Conservation (phyloP, 2,797 vertebrate species). For the Vultur gryphus region DNA sequence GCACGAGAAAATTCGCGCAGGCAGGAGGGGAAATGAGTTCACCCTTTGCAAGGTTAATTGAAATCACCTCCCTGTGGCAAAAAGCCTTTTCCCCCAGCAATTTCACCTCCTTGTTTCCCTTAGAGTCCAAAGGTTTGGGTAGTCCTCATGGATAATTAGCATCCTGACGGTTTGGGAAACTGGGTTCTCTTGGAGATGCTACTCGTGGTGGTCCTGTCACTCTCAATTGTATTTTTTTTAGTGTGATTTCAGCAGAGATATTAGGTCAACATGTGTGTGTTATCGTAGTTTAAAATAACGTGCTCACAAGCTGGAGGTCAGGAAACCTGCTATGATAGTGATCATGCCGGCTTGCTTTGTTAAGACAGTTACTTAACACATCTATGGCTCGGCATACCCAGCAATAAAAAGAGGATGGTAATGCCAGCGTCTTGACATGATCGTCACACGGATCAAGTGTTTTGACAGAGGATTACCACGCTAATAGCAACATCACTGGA, state of each 20-base stretch:
- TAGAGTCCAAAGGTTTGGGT: neutral
- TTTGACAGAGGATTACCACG: neutral
- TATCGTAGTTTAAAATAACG: neutral
- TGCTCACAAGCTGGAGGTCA: neutral
- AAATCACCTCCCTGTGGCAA: constrained; percentile 9
- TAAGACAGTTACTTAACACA: neutral
- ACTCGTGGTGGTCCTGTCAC: neutral
- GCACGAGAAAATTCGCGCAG: neutral
- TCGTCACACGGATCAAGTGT: neutral
- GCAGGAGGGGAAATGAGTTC: neutral
- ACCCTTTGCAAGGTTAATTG: constrained; percentile 42
- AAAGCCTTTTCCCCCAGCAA: neutral
- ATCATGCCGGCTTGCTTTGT: rapidly evolving
- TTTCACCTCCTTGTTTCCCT: neutral
- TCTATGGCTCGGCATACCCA: neutral
- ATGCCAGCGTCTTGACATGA: rapidly evolving
- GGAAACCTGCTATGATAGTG: neutral
- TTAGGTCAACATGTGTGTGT: rapidly evolving
- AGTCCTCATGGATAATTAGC: neutral
- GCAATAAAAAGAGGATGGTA: neutral
- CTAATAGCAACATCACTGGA: neutral
- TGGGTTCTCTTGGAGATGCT: neutral
- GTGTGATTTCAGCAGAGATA: neutral
- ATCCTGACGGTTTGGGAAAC: neutral
- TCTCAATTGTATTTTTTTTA: neutral